Conservation (phyloP, 2,888 invertebrate species). For the Tenthredo scrophulariae region DNA sequence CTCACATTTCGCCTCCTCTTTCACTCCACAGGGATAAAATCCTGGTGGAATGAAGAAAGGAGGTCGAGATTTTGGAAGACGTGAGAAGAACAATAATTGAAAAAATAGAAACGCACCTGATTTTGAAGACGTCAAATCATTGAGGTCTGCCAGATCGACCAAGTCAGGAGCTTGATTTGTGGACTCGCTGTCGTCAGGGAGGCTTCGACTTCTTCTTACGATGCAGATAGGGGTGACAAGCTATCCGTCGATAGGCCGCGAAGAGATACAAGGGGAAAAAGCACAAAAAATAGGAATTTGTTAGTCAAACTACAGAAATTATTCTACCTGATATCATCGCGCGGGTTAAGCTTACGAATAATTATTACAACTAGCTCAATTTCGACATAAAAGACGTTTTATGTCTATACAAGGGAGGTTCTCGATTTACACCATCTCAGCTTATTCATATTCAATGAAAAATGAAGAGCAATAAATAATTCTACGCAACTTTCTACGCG, state of each 20-base stretch:
- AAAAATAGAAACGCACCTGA: constrained; percentile 63
- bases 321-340: neutral
- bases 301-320: constrained; percentile 1
- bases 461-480: neutral
- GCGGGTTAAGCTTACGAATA: neutral
- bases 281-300: constrained; percentile 30
- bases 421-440: neutral
- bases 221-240: constrained; percentile 69
- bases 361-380: neutral
- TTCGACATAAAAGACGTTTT: neutral
- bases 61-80: neutral
- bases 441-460: neutral
- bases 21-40: neutral
- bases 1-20: neutral
- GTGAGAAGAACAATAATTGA: neutral
- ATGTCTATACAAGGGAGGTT: neutral
- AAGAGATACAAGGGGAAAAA: constrained; percentile 30
- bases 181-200: constrained; percentile 71
- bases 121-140: constrained; percentile 71
- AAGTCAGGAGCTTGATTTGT: constrained; percentile 67
- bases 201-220: constrained; percentile 71
- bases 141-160: constrained; percentile 69
- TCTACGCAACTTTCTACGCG: neutral
- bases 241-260: constrained; percentile 58
- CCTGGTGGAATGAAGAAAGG: neutral